Conservation (phyloP, 2,113 vertebrate genomes). For the Illadopsis cleaveri region DNA sequence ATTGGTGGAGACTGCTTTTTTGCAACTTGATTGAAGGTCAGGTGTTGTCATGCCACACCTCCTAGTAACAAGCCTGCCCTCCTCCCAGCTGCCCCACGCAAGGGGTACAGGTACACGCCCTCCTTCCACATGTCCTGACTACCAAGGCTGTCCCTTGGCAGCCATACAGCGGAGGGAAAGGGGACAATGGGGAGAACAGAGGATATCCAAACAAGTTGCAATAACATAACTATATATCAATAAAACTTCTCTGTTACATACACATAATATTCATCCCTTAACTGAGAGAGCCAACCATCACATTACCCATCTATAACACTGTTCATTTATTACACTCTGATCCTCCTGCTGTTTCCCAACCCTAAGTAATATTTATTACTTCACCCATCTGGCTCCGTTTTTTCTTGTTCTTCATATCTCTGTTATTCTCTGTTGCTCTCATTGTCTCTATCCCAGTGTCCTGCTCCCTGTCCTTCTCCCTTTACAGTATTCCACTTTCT, state of each 20-base stretch:
- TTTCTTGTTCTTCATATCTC: not conserved
- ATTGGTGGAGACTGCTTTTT: not conserved
- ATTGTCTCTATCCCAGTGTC: not conserved
- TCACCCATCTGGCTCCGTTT: not conserved
- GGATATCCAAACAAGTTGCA: not conserved
- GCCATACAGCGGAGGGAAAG: too few relatives aligned
- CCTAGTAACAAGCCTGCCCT: not conserved
- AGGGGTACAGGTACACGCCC: not conserved
- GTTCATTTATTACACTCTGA: not conserved
- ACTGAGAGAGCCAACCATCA: not conserved
- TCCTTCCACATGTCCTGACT: not conserved
- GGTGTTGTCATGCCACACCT: not conserved
- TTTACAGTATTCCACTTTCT: not conserved
- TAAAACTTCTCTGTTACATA: not conserved
- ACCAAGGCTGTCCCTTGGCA: not conserved
- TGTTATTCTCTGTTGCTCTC: not conserved
- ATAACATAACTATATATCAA: not conserved
- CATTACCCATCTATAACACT: not conserved
- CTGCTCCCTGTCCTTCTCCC: not conserved
- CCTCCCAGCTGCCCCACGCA: not conserved
- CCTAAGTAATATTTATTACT: not conserved
- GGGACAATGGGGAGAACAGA: too few relatives aligned
- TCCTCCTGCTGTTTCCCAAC: not conserved
- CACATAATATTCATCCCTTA: not conserved
- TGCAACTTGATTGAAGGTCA: not conserved